Conservation (phyloP, 64 coral and sea anemone species). For the Actinia equina region DNA sequence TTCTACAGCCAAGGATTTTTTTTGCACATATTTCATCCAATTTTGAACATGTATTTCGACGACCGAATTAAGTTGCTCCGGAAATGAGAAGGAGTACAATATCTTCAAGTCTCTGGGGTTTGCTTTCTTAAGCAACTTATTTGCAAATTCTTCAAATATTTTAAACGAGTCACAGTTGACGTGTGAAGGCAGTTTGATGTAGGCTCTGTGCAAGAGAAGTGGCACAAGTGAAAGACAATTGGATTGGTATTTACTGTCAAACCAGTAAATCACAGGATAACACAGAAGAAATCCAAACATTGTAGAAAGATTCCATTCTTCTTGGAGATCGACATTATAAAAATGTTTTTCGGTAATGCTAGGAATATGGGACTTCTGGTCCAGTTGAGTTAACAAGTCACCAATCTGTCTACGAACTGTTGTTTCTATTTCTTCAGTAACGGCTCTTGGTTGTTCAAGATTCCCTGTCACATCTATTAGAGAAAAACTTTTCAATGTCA, state of each 20-base stretch:
- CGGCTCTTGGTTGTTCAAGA: slow-evolving; percentile 18
- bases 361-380: not conserved
- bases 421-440: not conserved
- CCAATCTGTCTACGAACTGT: not conserved
- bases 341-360: not conserved
- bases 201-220: slow-evolving; percentile 11
- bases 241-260: not conserved
- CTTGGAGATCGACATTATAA: not conserved
- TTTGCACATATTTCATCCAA: not conserved
- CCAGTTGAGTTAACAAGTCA: not conserved
- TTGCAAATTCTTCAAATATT: not conserved
- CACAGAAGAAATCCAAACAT: slow-evolving; percentile 49
- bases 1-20: not conserved
- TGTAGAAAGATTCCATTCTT: slow-evolving; percentile 25
- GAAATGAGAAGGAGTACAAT: not conserved
- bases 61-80: not conserved
- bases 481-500: not conserved
- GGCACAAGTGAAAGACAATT: slow-evolving; percentile 17
- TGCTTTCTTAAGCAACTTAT: not conserved
- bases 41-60: not conserved
- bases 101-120: not conserved
- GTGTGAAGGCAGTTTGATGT: not conserved
- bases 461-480: slow-evolving; percentile 32
- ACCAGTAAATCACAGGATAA: slow-evolving; percentile 60
- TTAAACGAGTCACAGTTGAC: not conserved